These are phyloP conservation scores for Manis javanica DNA, from an alignment of 2,797 vertebrate species.

Conservation along the genomic window DNA sequence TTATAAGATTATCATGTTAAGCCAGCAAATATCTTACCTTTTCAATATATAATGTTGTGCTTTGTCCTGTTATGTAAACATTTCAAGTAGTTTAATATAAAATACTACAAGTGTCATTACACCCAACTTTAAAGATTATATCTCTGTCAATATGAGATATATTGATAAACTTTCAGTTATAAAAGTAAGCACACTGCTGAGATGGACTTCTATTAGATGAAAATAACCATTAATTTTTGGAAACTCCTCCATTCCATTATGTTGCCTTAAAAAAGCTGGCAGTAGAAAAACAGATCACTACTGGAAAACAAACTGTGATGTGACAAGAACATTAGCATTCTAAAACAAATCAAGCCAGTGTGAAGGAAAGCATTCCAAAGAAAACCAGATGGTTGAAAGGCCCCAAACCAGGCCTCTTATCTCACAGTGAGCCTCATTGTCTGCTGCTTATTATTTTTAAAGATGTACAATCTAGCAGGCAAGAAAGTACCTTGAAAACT, in stretches of 20 bases:
- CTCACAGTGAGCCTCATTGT: not conserved
- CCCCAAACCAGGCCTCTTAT: not conserved
- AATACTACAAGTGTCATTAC: not conserved
- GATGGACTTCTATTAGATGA: not conserved
- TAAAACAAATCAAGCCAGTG: not conserved
- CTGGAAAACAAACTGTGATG: not conserved
- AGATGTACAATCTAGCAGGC: not conserved
- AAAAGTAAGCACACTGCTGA: not conserved
- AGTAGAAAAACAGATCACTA: not conserved
- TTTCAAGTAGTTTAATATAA: not conserved
- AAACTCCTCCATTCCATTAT: not conserved
- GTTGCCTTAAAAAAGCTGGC: not conserved
- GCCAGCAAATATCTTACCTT: not conserved
- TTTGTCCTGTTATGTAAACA: not conserved
- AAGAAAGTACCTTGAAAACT: not conserved
- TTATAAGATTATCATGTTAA: conserved; percentile 30
- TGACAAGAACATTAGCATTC: not conserved
- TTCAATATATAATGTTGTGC: not conserved
- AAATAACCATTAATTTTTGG: not conserved
- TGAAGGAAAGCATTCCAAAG: not conserved
- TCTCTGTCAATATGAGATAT: not conserved
- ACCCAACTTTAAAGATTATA: not conserved
- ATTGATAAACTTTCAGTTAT: not conserved
- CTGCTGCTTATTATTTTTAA: conserved; percentile 3
- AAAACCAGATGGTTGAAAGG: not conserved